phyloP scores from a whole-genome alignment of 2,113 vertebrate species.

The Callipepla californica region DNA sequence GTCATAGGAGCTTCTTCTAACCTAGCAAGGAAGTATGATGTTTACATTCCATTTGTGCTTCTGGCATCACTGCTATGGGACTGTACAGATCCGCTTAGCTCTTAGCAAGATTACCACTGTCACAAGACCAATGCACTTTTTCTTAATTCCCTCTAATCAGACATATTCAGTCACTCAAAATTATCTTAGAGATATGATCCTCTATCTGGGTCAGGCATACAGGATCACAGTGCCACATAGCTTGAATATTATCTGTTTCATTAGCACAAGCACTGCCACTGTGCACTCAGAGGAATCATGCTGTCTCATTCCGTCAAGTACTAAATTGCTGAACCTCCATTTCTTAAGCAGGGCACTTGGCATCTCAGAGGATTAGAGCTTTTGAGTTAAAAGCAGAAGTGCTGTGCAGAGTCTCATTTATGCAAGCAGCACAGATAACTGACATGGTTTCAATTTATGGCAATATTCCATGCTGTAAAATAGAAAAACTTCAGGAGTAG shows the following conservation, averaged over 20 bases:
- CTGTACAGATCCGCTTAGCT: not conserved
- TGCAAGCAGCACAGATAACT: not conserved
- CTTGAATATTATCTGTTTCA: not conserved
- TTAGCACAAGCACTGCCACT: not conserved
- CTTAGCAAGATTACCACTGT: not conserved
- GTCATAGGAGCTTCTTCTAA: not conserved
- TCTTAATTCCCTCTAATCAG: not conserved
- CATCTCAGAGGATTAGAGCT: constrained; percentile 1
- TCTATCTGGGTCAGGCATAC: not conserved
- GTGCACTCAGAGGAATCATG: not conserved
- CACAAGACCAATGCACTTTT: not conserved
- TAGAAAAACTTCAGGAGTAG: not conserved
- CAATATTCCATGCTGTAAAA: not conserved
- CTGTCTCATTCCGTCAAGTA: not conserved
- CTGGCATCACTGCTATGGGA: not conserved
- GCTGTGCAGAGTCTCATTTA: not conserved
- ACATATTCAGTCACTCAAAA: not conserved
- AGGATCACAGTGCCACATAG: not conserved
- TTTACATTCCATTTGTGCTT: not conserved
- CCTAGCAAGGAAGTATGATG: not conserved
- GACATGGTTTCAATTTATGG: not conserved
- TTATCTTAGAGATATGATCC: not conserved
- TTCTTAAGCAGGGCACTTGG: constrained; percentile 1
- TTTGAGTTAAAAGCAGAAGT: not conserved
- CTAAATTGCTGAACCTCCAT: not conserved